phyloP scores from a whole-genome alignment of 2,113 vertebrate genomes.

The Phocoena sinus region DNA sequence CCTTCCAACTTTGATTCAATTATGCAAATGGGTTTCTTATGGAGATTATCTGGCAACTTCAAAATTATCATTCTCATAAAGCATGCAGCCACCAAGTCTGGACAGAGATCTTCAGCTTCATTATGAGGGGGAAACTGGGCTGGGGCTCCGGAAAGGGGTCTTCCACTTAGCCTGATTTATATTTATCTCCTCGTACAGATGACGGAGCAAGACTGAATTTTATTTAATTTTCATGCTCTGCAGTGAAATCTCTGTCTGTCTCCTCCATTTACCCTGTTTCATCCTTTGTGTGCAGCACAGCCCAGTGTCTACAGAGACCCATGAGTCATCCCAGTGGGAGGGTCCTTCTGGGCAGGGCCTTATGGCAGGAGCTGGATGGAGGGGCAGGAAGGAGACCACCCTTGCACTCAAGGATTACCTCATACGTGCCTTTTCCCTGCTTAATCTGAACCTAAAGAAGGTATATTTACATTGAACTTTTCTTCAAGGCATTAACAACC shows the following conservation, averaged over 20 bases:
- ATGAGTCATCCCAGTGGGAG: neutral
- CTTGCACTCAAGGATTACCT: neutral
- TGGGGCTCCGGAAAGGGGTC: neutral
- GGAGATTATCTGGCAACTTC: neutral
- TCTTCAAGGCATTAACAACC: neutral
- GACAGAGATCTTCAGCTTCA: neutral
- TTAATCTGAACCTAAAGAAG: neutral
- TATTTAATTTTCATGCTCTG: conserved; percentile 6
- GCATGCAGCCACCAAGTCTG: neutral
- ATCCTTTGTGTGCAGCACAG: neutral
- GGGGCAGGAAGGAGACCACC: neutral
- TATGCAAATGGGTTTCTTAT: neutral
- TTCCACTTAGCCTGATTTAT: conserved; percentile 2
- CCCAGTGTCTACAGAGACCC: neutral
- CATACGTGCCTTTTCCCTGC: neutral
- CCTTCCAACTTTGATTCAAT: neutral
- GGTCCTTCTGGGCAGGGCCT: neutral
- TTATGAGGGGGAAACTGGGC: neutral
- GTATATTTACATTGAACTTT: neutral
- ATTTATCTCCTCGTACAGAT: neutral
- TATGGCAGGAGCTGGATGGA: accelerated
- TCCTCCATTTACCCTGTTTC: neutral
- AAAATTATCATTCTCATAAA: neutral
- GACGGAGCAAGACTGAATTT: neutral
- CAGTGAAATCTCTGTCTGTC: conserved; percentile 5